Base-by-base conservation (phyloP, 2,888 invertebrate species). In the Campopleginae sp. region DNA sequence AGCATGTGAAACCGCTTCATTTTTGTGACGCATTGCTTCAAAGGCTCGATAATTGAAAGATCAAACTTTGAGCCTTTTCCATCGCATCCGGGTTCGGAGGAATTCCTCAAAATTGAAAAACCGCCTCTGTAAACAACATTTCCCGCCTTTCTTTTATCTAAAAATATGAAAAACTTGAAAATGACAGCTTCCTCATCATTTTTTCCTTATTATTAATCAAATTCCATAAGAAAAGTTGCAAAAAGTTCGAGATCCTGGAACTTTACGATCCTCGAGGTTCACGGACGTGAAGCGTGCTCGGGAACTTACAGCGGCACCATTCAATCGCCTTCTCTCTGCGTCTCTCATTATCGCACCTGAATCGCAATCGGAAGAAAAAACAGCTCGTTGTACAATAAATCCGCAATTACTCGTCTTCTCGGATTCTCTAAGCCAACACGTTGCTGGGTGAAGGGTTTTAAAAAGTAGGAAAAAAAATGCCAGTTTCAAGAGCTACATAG, bases 331-430 rank as follows among this genome's bases (percentile, higher is more conserved):
- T 42, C 77, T 66, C 31, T 54, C 72, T 77, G 80, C 65, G 42
- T 65, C 77, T 77, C 70, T 44, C 71, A 68, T 85, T 70, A 83
- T 85, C 74, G 83, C 58, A 61, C 66, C 77, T 85, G 81, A 79
- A 83, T 83, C 81, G 70, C 81, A 81, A 85, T 86, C 83, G 82
- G 68, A 82, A 85, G 63, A 81, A 72, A 58, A 75, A 76, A 74
- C 42, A 46, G 14, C 33, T 33, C 31, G 17, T 63, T 17, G 77
- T 63, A 44, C 74, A 42, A 31, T 76, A 82, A 85, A 77, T 82
- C 75, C 38, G 65, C 80, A 51, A 70, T 68, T 48, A 81, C 70
- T 70, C 72, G 19, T 77, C 58, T 48, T 38, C 63, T 46, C 48
- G n/a, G 48, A 48, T 48, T 31, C 46, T 48, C 31, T 17, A 8